phyloP scores from a whole-genome alignment of 2,888 invertebrate species.

The Orthosia cruda region DNA sequence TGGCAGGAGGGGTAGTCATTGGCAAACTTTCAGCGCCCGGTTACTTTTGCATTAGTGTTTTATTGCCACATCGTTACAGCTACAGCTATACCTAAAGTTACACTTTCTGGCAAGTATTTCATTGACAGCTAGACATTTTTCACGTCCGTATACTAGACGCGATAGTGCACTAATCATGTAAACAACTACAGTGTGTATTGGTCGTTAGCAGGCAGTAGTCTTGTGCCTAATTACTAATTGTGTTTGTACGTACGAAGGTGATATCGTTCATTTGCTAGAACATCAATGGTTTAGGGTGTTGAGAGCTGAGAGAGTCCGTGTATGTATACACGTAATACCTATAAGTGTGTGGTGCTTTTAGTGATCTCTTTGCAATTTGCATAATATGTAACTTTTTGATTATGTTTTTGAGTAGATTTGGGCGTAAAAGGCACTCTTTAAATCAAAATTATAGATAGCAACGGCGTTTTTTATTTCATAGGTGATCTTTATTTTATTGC shows the following conservation, averaged over 20 bases:
- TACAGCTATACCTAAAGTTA: neutral
- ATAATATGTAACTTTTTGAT: too few species aligned
- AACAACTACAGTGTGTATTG: slow-evolving; percentile 79
- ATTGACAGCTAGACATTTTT: slow-evolving; percentile 16
- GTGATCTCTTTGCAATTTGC: neutral
- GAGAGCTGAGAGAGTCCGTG: neutral
- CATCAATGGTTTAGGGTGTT: neutral
- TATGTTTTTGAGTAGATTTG: too few species aligned
- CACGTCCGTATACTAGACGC: slow-evolving; percentile 60
- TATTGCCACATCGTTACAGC: neutral
- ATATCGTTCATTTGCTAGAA: slow-evolving; percentile 43
- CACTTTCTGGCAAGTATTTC: neutral
- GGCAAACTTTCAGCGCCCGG: too few species aligned
- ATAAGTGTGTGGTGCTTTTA: neutral
- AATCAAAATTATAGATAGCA: too few species aligned
- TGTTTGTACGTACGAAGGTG: slow-evolving; percentile 58
- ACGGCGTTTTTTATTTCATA: too few species aligned
- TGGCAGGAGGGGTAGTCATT: too few species aligned
- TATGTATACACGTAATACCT: neutral
- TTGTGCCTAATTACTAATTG: slow-evolving; percentile 78
- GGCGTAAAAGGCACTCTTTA: too few species aligned
- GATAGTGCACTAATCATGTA: slow-evolving; percentile 77
- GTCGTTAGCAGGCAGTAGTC: slow-evolving; percentile 76
- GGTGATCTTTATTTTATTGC: too few species aligned
- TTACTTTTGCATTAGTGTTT: neutral